Evolutionary conservation across 2,113 vertebrate species (phyloP).

Genomic region (Cheilinus undulatus): DNA sequence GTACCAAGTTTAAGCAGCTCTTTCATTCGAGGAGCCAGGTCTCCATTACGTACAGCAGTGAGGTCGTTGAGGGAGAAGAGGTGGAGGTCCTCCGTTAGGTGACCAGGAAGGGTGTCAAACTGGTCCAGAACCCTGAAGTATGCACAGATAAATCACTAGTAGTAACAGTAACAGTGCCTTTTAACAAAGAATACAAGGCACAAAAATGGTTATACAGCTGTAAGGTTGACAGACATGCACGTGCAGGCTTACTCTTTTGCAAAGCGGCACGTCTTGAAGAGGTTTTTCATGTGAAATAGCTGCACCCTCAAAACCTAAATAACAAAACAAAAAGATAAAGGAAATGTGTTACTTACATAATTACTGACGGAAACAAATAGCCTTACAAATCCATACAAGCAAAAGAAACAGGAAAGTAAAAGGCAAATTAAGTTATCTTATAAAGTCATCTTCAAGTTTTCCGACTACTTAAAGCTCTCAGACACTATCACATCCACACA

Average conservation of each 20-base stretch:
- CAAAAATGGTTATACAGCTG: not conserved
- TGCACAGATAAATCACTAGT: too few relatives aligned
- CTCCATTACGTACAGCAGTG: constrained; percentile 88
- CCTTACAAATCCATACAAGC: too few relatives aligned
- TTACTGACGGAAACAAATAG: too few relatives aligned
- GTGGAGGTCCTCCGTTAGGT: constrained; percentile 95
- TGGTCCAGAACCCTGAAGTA: constrained; percentile 88
- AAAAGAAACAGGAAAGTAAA: too few relatives aligned
- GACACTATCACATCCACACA: too few relatives aligned
- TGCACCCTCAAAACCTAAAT: constrained; percentile 90
- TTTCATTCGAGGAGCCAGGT: constrained; percentile 86
- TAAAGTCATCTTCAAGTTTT: too few relatives aligned
- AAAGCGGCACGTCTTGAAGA: constrained; percentile 95
- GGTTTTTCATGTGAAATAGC: constrained; percentile 97
- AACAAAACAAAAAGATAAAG: not conserved
- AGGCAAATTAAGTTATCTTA: too few relatives aligned
- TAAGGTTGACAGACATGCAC: not conserved
- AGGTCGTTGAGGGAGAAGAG: constrained; percentile 94
- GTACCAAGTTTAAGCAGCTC: constrained; percentile 90
- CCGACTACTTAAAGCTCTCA: too few relatives aligned
- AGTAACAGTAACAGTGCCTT: too few relatives aligned
- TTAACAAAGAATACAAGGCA: not conserved
- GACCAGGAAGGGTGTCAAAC: constrained; percentile 91
- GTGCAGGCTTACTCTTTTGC: constrained; percentile 87
- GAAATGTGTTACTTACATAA: not conserved